phyloP scores from a whole-genome alignment of 1,140 invertebrate species.

The Zaprionus tsacasi region DNA sequence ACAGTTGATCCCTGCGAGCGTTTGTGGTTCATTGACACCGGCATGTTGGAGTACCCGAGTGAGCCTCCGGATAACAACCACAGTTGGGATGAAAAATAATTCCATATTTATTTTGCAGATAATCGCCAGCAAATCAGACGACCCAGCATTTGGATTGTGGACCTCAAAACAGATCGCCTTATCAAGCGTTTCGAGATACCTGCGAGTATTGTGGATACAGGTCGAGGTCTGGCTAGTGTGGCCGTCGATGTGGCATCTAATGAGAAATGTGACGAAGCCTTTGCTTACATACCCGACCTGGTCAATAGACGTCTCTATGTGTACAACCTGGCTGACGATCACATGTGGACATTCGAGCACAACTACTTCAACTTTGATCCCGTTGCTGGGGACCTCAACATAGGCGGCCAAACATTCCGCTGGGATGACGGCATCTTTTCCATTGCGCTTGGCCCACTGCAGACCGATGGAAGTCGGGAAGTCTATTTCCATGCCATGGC shows the following conservation, averaged over 20 bases:
- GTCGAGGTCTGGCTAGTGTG: conserved; percentile 87
- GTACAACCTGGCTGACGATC: conserved; percentile 85
- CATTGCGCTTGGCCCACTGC: conserved; percentile 86
- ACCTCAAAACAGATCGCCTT: conserved; percentile 86
- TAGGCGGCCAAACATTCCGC: conserved; percentile 88
- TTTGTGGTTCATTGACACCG: conserved; percentile 91
- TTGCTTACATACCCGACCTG: conserved; percentile 90
- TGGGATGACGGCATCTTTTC: conserved; percentile 91
- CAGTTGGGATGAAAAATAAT: background rate
- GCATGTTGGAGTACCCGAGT: conserved; percentile 84
- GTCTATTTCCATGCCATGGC: conserved; percentile 90
- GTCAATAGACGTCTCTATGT: conserved; percentile 88
- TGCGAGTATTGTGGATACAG: conserved; percentile 67
- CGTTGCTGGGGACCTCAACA: conserved; percentile 87
- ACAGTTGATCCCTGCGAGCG: conserved; percentile 88
- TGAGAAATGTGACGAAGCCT: conserved; percentile 87
- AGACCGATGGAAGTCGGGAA: conserved; percentile 85
- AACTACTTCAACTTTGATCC: conserved; percentile 91
- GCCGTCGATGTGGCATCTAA: conserved; percentile 87
- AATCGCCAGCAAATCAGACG: conserved; percentile 86
- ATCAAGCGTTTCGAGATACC: conserved; percentile 76
- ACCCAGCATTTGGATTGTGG: conserved; percentile 88
- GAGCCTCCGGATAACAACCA: conserved; percentile 11
- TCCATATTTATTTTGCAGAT: conserved; percentile 70
- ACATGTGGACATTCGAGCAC: conserved; percentile 89